Evolutionary conservation across 2,888 invertebrate genomes (phyloP).

Genomic region (Deilephila porcellus): DNA sequence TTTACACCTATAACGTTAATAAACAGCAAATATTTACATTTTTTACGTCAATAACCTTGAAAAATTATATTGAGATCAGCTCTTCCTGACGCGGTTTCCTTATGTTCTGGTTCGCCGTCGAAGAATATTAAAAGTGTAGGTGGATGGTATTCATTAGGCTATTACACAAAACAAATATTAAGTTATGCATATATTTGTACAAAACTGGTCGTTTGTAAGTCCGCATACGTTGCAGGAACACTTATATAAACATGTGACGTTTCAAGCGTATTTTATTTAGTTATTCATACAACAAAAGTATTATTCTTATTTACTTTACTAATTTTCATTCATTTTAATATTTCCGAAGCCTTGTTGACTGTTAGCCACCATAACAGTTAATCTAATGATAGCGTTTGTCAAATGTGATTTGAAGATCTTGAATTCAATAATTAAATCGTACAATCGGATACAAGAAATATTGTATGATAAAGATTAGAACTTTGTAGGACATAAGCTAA

Average conservation of each 20-base stretch:
- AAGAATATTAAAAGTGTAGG: not conserved
- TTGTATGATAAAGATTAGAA: no score
- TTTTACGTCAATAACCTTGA: not conserved
- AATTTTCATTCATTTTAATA: no score
- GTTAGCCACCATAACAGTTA: no score
- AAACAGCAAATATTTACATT: conserved; percentile 2
- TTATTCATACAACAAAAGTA: no score
- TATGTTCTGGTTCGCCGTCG: not conserved
- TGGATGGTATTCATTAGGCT: not conserved
- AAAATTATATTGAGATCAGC: not conserved
- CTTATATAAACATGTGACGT: not conserved
- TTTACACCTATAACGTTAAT: not conserved
- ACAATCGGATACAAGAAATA: no score
- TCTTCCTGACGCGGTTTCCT: conserved; percentile 6
- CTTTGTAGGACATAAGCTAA: no score
- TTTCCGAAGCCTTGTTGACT: no score
- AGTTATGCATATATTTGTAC: not conserved
- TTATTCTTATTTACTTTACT: no score
- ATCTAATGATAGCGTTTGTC: no score
- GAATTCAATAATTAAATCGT: no score
- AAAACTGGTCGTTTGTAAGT: not conserved
- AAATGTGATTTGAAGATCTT: no score
- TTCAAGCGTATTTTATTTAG: not conserved
- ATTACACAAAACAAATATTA: not conserved
- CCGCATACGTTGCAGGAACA: not conserved